Conservation (phyloP, 2,113 vertebrate genomes). For the Seriola aureovittata region DNA sequence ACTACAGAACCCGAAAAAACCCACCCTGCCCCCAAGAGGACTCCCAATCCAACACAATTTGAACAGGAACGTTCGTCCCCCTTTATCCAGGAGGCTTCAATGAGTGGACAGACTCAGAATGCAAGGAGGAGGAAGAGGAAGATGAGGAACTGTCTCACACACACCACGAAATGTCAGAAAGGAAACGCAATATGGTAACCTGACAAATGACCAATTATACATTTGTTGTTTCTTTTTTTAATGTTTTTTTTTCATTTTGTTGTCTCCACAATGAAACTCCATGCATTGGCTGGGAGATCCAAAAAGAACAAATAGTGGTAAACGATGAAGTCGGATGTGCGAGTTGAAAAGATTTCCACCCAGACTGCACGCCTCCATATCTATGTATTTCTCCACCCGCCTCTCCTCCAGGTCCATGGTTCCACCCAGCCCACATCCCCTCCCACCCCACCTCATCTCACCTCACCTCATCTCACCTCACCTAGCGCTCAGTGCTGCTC, state of each 20-base stretch:
- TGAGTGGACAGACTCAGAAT: slow-evolving; percentile 75
- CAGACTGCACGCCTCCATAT: slow-evolving; percentile 54
- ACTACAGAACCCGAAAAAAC: slow-evolving; percentile 59
- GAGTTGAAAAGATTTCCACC: slow-evolving; percentile 47
- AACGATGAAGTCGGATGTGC: slow-evolving; percentile 45
- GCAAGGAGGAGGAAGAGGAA: slow-evolving; percentile 68
- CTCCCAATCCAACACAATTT: slow-evolving; percentile 62
- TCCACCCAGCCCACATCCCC: slow-evolving; percentile 5
- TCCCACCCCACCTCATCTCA: slow-evolving; percentile 13
- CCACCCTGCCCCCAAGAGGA: slow-evolving; percentile 56
- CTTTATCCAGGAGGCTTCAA: slow-evolving; percentile 65
- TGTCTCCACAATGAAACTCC: slow-evolving; percentile 80
- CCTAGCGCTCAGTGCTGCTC: slow-evolving; percentile 42
- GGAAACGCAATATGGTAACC: slow-evolving; percentile 73
- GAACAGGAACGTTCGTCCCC: slow-evolving; percentile 58
- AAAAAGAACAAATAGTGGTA: slow-evolving; percentile 52
- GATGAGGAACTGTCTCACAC: slow-evolving; percentile 75
- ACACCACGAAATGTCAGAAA: slow-evolving; percentile 70
- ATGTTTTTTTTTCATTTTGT: slow-evolving; percentile 59
- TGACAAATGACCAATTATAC: slow-evolving; percentile 80
- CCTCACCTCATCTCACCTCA: neutral
- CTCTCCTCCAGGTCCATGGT: slow-evolving; percentile 37
- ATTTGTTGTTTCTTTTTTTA: slow-evolving; percentile 60
- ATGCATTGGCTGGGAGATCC: slow-evolving; percentile 80
- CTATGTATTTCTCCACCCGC: slow-evolving; percentile 26